These are phyloP conservation scores for Urocyon cinereoargenteus DNA, from an alignment of 2,797 vertebrate species.

Conservation along the genomic window DNA sequence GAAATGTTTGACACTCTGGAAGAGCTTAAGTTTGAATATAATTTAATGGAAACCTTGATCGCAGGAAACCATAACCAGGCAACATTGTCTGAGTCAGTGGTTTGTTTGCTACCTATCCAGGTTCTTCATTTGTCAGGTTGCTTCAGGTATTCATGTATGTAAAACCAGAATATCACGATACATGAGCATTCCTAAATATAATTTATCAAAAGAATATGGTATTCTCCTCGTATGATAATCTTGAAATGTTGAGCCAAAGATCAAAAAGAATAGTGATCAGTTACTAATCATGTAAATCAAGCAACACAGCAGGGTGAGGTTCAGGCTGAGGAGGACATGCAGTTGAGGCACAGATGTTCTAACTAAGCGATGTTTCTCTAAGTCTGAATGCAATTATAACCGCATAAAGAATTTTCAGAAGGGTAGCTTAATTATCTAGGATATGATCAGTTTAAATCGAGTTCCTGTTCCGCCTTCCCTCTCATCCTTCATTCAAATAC, in stretches of 20 bases:
- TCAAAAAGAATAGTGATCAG: neutral
- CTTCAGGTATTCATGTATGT: neutral
- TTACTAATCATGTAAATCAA: neutral
- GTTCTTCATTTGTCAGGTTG: neutral
- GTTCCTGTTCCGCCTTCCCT: neutral
- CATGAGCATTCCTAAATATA: neutral
- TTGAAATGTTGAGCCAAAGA: constrained; percentile 7
- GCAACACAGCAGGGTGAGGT: neutral
- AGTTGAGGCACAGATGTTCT: neutral
- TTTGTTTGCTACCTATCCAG: neutral
- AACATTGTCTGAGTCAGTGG: neutral
- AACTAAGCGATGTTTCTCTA: neutral
- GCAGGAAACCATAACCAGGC: neutral
- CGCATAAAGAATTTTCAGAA: neutral
- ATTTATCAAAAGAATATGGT: neutral
- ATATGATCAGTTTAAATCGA: neutral
- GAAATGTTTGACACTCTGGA: neutral
- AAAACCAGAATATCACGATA: neutral
- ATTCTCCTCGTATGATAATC: neutral
- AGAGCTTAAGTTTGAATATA: neutral
- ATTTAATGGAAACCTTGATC: neutral
- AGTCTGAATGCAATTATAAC: neutral
- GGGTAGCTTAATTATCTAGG: neutral
- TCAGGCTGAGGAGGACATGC: neutral
- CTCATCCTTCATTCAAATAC: neutral